Conservation (phyloP, 2,888 invertebrate species). For the Troides helena region DNA sequence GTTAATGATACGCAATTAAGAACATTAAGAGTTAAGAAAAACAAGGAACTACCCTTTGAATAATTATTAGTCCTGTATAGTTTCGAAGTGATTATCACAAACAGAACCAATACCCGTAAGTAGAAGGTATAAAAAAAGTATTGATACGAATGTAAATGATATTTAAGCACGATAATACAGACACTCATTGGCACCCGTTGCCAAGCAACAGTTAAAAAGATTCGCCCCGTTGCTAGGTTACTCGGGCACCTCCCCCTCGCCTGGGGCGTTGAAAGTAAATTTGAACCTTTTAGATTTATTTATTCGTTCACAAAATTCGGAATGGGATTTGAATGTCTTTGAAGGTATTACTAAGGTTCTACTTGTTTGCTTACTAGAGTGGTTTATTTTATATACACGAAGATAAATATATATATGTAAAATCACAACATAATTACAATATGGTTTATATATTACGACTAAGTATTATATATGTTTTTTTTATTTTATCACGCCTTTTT, state of each 20-base stretch:
- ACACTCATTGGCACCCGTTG: neutral
- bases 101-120: neutral
- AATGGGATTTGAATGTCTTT: constrained; percentile 10
- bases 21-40: too few relatives aligned
- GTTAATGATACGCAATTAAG: too few relatives aligned
- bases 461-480: too few relatives aligned
- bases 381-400: neutral
- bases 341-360: neutral
- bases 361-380: neutral
- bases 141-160: neutral
- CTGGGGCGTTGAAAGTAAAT: neutral
- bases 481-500: too few relatives aligned
- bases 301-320: neutral
- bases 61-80: too few relatives aligned
- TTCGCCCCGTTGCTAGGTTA: constrained; percentile 5
- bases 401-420: neutral
- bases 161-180: neutral
- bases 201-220: constrained; percentile 5
- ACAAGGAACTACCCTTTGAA: too few relatives aligned
- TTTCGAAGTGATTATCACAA: too few relatives aligned
- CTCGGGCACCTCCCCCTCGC: neutral
- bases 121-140: neutral
- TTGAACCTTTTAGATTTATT: constrained; percentile 5
- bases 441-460: too few relatives aligned
- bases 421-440: too few relatives aligned